A percentile compares a stretch with the other conserved stretches of the same genome.
Conservation (phyloP, 2,888 invertebrate species). For the Ormyrus nitidulus region DNA sequence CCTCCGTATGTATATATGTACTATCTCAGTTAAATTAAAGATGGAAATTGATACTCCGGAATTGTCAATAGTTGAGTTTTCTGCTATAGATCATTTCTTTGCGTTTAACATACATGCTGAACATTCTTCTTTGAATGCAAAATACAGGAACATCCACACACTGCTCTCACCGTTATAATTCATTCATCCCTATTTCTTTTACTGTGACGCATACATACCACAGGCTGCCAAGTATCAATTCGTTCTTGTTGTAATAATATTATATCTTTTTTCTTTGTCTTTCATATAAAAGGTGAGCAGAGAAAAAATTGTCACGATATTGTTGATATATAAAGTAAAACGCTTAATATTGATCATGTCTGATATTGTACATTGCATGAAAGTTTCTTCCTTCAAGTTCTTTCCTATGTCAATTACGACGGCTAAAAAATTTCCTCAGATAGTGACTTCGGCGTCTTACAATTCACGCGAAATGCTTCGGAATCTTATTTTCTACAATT, state of each 20-base stretch:
- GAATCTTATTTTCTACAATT: constrained; percentile 56
- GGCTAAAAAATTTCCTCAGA: constrained; percentile 63
- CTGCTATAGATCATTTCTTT: constrained; percentile 50
- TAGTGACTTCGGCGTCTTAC: constrained; percentile 60
- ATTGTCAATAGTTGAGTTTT: constrained; percentile 37
- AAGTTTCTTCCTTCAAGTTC: constrained; percentile 60
- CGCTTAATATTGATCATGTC: constrained; percentile 66
- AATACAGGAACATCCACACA: constrained; percentile 29
- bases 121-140: constrained; percentile 13
- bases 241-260: constrained; percentile 18
- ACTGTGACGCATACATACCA: constrained; percentile 6
- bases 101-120: constrained; percentile 15
- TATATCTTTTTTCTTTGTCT: constrained; percentile 44
- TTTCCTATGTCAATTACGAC: constrained; percentile 66
- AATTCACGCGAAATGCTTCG: constrained; percentile 66
- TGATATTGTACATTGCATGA: constrained; percentile 70
- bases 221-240: constrained; percentile 30
- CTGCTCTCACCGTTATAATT: constrained; percentile 11
- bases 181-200: constrained; percentile 7
- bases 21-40: background rate
- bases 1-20: constrained; percentile 11
- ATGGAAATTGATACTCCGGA: constrained; percentile 24
- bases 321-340: constrained; percentile 64
- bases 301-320: constrained; percentile 62
- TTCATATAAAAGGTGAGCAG: constrained; percentile 60